phyloP scores from a whole-genome alignment of 1,140 invertebrate species.

The Rhyacophila brunnea region DNA sequence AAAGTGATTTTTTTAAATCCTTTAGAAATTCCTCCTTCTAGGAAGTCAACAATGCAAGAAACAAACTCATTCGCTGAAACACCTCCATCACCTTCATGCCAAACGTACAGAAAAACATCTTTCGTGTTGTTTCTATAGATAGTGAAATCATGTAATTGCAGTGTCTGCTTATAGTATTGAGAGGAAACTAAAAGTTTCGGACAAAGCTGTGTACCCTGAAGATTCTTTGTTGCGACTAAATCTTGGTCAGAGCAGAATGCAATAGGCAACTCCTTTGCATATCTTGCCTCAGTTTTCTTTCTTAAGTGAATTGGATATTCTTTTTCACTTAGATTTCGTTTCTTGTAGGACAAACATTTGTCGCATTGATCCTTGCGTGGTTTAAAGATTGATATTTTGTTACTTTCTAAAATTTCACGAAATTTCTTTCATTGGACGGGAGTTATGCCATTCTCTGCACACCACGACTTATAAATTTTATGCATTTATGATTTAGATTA shows the following conservation, averaged over 20 bases:
- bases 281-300: constrained; percentile 1
- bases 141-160: background rate
- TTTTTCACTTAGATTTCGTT: background rate
- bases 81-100: too few relatives aligned
- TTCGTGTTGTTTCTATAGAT: too few relatives aligned
- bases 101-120: too few relatives aligned
- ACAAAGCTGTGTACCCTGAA: constrained; percentile 2
- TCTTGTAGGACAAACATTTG: too few relatives aligned
- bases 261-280: constrained; percentile 2
- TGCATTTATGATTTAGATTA: background rate
- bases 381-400: too few relatives aligned
- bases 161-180: background rate
- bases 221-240: constrained; percentile 1
- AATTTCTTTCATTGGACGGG: background rate
- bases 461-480: background rate
- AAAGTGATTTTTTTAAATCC: constrained; percentile 2
- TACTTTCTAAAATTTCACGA: background rate
- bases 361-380: too few relatives aligned
- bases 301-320: constrained; percentile 1
- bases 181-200: too few relatives aligned
- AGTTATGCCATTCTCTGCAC: background rate
- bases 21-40: background rate
- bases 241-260: constrained; percentile 1
- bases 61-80: too few relatives aligned
- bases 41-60: too few relatives aligned